These are phyloP conservation scores for Dorcus hopei DNA, from an alignment of 2,888 invertebrate genomes.

Conservation along the genomic window DNA sequence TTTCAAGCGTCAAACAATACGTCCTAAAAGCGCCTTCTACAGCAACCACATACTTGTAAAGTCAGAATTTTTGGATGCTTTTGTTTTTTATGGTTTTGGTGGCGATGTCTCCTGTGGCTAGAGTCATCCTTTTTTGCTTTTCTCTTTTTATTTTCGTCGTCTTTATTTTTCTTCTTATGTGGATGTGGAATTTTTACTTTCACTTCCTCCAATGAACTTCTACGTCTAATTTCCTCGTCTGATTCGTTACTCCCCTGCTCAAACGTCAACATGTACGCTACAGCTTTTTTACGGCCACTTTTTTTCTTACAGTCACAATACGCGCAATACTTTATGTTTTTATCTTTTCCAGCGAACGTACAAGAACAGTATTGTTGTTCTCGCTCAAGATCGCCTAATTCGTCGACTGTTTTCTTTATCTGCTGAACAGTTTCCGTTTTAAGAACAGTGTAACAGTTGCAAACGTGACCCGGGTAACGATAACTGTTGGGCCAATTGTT, in stretches of 20 bases:
- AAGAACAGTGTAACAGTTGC: constrained; percentile 21
- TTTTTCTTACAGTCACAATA: constrained; percentile 13
- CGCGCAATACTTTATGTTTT: constrained; percentile 11
- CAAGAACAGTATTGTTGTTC: constrained; percentile 31
- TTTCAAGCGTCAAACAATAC: constrained; percentile 41
- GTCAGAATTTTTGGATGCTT: constrained; percentile 13
- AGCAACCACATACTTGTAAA: constrained; percentile 31
- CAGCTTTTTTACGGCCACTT: constrained; percentile 16
- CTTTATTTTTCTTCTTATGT: constrained; percentile 8
- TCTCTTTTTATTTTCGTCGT: constrained; percentile 22
- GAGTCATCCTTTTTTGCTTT: constrained; percentile 10
- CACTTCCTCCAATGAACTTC: constrained; percentile 32
- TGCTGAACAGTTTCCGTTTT: constrained; percentile 18
- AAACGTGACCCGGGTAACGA: constrained; percentile 25
- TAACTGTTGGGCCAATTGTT: constrained; percentile 9
- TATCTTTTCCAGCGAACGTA: constrained; percentile 11
- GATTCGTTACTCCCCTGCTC: constrained; percentile 15
- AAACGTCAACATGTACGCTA: constrained; percentile 25
- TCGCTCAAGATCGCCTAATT: constrained; percentile 42
- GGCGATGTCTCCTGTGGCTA: constrained; percentile 4
- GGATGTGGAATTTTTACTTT: constrained; percentile 32
- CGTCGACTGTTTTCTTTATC: constrained; percentile 38
- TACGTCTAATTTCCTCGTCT: constrained; percentile 20
- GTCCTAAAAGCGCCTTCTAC: constrained; percentile 8
- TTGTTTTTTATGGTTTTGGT: constrained; percentile 7